Conservation (phyloP, 2,888 invertebrate species). For the Thyatira batis region DNA sequence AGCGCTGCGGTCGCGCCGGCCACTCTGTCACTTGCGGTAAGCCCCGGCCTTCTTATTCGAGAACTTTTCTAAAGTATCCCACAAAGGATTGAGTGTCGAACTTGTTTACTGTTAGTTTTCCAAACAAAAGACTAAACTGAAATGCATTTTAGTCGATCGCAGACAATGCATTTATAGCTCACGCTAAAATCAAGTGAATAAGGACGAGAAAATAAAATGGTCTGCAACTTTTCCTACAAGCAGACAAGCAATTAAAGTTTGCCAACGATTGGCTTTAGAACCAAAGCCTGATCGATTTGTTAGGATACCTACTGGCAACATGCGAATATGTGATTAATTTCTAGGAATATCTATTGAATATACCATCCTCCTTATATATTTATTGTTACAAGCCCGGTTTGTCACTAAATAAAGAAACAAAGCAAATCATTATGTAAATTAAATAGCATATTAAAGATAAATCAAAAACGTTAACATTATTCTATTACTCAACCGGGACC, state of each 20-base stretch:
- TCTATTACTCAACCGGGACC: constrained; percentile 45
- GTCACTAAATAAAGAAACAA: not conserved
- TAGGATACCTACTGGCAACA: not conserved
- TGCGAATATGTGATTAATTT: not conserved
- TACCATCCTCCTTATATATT: too few relatives aligned
- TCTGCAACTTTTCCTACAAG: not conserved
- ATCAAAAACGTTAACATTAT: constrained; percentile 37
- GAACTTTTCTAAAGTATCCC: constrained; percentile 68
- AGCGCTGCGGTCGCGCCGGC: constrained; percentile 28
- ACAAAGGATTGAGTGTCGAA: constrained; percentile 77
- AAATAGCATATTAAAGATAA: constrained; percentile 14
- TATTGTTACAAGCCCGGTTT: too few relatives aligned
- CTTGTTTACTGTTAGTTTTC: constrained; percentile 69
- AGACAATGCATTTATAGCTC: constrained; percentile 27
- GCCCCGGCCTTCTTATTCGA: constrained; percentile 45
- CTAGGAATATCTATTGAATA: not conserved
- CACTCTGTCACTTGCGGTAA: constrained; percentile 51
- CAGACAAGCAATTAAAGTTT: not conserved
- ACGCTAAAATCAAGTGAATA: not conserved
- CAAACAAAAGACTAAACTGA: constrained; percentile 62
- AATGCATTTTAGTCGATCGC: constrained; percentile 55
- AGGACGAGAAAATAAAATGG: not conserved
- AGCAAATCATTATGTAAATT: not conserved
- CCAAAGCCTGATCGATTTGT: not conserved
- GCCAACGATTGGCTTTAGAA: not conserved